Conservation (phyloP, 2,888 invertebrate genomes). For the Gasteruption jaculator region DNA sequence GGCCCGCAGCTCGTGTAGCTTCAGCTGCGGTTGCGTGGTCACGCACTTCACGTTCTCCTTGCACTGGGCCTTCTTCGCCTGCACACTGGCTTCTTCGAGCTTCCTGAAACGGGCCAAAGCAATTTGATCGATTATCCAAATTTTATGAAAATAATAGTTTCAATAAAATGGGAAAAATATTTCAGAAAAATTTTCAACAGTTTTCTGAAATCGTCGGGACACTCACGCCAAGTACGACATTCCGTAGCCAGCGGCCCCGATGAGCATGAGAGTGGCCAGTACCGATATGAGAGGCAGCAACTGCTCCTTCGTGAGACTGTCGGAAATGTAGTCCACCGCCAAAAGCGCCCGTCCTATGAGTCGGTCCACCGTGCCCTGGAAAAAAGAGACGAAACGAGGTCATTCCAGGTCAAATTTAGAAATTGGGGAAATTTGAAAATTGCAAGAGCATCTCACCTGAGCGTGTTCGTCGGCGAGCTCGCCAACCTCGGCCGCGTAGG, state of each 20-base stretch:
- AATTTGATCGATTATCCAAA: neutral
- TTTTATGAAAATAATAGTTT: constrained; percentile 14
- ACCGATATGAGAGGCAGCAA: constrained; percentile 75
- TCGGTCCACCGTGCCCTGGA: constrained; percentile 63
- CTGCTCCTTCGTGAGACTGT: constrained; percentile 72
- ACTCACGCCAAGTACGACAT: constrained; percentile 78
- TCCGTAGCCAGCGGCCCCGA: constrained; percentile 75
- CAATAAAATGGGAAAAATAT: constrained; percentile 9
- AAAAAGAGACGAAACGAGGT: constrained; percentile 3
- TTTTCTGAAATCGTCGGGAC: constrained; percentile 10
- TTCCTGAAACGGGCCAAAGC: constrained; percentile 52
- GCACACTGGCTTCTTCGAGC: constrained; percentile 59
- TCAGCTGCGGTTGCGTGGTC: constrained; percentile 61
- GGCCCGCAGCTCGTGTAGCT: constrained; percentile 86
- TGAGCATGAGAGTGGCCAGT: constrained; percentile 72
- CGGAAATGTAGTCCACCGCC: constrained; percentile 67
- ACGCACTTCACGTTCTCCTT: constrained; percentile 53
- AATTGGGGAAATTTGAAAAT: neutral
- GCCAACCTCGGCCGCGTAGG: constrained; percentile 72
- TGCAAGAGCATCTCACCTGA: constrained; percentile 52
- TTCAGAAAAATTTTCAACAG: constrained; percentile 13
- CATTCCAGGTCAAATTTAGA: neutral
- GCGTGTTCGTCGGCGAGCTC: constrained; percentile 48
- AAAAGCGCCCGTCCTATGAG: constrained; percentile 64
- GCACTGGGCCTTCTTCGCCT: constrained; percentile 52